These are phyloP conservation scores for Lepilemur ruficaudatus DNA, from an alignment of 2,797 vertebrate species.

Conservation along the genomic window DNA sequence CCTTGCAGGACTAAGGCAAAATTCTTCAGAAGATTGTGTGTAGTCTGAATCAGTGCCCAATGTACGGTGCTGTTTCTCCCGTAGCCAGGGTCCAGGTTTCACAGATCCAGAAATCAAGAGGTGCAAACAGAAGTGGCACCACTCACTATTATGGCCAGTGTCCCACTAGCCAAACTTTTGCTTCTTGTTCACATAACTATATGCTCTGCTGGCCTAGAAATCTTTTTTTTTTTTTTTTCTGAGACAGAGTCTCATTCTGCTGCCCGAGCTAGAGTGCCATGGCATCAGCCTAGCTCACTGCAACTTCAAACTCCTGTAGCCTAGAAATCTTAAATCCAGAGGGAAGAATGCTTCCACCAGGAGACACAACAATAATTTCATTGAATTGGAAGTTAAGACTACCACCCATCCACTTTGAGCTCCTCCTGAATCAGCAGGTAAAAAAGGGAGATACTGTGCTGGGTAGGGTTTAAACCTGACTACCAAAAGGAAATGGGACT, in stretches of 20 bases:
- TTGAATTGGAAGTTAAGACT: not conserved
- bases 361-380: not conserved
- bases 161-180: not conserved
- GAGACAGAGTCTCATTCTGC: too few species aligned
- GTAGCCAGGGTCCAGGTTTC: not conserved
- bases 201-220: not conserved
- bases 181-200: not conserved
- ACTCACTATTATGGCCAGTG: not conserved
- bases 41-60: not conserved
- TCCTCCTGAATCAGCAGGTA: not conserved
- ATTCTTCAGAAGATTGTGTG: not conserved
- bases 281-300: too few species aligned
- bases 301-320: too few species aligned
- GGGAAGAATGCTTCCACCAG: not conserved
- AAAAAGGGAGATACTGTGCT: not conserved
- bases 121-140: not conserved
- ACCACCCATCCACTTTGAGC: not conserved
- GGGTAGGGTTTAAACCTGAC: not conserved
- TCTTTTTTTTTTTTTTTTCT: too few species aligned
- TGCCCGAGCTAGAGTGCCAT: too few species aligned
- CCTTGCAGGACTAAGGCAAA: not conserved
- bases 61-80: not conserved
- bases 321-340: not conserved
- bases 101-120: not conserved
- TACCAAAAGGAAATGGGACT: not conserved